Conservation (phyloP, 2,888 invertebrate species). For the Xiphydria camelus region DNA sequence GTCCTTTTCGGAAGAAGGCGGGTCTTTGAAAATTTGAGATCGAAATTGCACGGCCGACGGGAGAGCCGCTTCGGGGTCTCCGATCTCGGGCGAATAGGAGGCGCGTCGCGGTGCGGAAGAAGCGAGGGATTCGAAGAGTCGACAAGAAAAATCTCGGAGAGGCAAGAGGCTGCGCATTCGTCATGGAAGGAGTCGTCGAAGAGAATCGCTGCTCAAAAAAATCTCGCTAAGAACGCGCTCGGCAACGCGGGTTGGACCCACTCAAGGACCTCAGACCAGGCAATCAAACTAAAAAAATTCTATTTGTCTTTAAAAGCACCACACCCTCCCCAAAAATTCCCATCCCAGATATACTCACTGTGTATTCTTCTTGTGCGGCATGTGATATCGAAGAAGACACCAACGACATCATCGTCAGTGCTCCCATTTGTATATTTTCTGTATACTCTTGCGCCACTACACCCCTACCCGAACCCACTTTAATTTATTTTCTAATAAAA, state of each 20-base stretch:
- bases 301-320: constrained; percentile 19
- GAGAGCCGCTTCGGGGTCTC: no score
- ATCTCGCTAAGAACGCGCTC: constrained; percentile 8
- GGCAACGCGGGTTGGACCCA: constrained; percentile 24
- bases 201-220: no score
- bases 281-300: constrained; percentile 31
- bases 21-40: background rate
- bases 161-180: no score
- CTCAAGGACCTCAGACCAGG: constrained; percentile 37
- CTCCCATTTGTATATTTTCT: constrained; percentile 31
- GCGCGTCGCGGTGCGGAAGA: no score
- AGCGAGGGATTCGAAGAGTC: no score
- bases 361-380: constrained; percentile 38
- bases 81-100: no score
- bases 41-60: background rate
- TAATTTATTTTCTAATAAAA: constrained; percentile 56
- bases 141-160: background rate
- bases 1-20: background rate
- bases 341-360: background rate
- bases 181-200: no score
- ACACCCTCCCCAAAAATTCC: constrained; percentile 11
- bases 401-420: constrained; percentile 24
- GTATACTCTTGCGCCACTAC: constrained; percentile 14
- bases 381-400: constrained; percentile 41
- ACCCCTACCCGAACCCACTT: constrained; percentile 29